phyloP scores from a whole-genome alignment of 2,797 vertebrate genomes.

The Diglossa cyanea region DNA sequence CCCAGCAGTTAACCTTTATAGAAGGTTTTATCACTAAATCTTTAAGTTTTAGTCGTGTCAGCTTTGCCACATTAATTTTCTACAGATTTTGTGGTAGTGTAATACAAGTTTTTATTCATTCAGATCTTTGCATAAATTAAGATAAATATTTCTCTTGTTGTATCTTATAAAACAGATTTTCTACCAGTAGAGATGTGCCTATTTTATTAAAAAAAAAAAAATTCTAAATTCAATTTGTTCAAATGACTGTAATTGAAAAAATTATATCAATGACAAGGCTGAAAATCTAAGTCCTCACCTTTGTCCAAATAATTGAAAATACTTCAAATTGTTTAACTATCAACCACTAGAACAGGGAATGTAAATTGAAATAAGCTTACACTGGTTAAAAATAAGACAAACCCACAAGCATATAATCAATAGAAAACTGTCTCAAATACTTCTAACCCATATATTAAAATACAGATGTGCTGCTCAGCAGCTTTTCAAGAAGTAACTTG shows the following conservation, averaged over 20 bases:
- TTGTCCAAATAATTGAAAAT: not conserved
- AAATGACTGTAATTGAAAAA: slow-evolving; percentile 25
- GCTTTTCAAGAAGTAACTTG: not conserved
- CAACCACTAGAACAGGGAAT: not conserved
- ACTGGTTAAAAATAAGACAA: slow-evolving; percentile 19
- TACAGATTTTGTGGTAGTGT: not conserved
- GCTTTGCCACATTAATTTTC: not conserved
- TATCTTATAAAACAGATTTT: not conserved
- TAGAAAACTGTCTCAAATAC: not conserved
- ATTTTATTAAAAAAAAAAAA: not conserved
- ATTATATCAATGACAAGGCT: not conserved
- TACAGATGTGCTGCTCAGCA: not conserved
- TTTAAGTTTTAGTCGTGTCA: not conserved
- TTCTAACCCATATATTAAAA: slow-evolving; percentile 40
- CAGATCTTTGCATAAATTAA: not conserved
- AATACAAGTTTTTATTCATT: not conserved
- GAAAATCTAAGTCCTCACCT: not conserved
- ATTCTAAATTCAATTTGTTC: not conserved
- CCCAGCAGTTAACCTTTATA: not conserved
- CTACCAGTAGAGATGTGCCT: not conserved
- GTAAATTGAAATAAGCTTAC: not conserved
- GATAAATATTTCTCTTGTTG: not conserved
- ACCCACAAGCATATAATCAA: not conserved
- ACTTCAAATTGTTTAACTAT: not conserved
- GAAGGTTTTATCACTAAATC: not conserved